phyloP scores from a whole-genome alignment of 92 coral and sea anemone species.

The Parazoanthus swiftii region DNA sequence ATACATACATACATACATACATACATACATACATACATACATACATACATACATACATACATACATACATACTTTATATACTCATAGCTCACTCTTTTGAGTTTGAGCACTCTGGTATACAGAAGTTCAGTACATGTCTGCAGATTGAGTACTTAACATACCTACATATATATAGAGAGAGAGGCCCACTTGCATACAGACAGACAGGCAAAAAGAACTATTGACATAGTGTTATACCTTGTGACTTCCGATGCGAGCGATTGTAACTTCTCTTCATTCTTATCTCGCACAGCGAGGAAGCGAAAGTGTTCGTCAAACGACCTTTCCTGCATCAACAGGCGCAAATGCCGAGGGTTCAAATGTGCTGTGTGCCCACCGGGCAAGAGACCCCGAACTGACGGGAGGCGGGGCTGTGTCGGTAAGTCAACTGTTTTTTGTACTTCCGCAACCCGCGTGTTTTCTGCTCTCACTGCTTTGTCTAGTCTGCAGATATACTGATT shows the following conservation, averaged over 20 bases:
- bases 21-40: background rate
- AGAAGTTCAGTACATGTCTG: too few relatives aligned
- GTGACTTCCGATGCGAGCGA: background rate
- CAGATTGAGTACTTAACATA: too few relatives aligned
- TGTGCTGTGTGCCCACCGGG: conserved; percentile 32
- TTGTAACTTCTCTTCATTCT: background rate
- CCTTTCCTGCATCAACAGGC: conserved; percentile 72
- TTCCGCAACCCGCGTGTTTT: too few relatives aligned
- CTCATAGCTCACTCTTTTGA: too few relatives aligned
- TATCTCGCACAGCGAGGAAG: conserved; percentile 48
- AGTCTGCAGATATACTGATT: too few relatives aligned
- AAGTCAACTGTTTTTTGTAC: background rate
- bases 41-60: background rate
- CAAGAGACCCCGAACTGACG: conserved; percentile 39
- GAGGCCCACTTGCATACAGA: background rate
- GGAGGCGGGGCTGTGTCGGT: conserved; percentile 39
- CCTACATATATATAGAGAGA: background rate
- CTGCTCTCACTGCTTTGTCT: too few relatives aligned
- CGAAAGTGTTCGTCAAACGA: conserved; percentile 73
- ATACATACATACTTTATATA: too few relatives aligned
- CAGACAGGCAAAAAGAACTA: background rate
- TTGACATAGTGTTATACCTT: background rate
- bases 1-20: too few relatives aligned
- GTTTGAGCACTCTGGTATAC: too few relatives aligned
- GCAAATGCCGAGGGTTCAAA: conserved; percentile 47